phyloP scores from a whole-genome alignment of 2,113 vertebrate species.

The Cynoglossus semilaevis region DNA sequence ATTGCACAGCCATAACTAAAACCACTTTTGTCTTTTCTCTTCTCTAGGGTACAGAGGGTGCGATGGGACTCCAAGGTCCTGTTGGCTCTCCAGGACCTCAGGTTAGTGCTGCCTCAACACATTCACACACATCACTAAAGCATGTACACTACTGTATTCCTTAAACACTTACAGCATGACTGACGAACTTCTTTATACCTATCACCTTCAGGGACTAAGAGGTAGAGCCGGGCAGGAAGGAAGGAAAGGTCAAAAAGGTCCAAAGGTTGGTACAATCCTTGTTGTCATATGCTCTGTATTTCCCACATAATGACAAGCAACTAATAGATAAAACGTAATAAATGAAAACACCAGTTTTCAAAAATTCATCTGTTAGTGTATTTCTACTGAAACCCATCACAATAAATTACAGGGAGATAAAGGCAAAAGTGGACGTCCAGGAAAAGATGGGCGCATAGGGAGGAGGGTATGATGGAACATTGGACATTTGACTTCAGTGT shows the following conservation, averaged over 20 bases:
- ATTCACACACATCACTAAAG: neutral
- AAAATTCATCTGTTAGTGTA: neutral
- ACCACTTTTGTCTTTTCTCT: neutral
- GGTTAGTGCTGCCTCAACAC: conserved; percentile 55
- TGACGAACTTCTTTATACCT: neutral
- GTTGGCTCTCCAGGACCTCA: conserved; percentile 60
- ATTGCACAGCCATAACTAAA: neutral
- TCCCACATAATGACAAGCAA: too few relatives aligned
- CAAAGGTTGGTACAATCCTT: conserved; percentile 73
- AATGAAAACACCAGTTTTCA: too few relatives aligned
- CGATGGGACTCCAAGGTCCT: conserved; percentile 64
- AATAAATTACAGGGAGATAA: conserved; percentile 65
- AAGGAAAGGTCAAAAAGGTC: conserved; percentile 71
- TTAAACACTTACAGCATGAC: neutral
- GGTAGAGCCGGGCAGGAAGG: conserved; percentile 71
- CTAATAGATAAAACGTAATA: too few relatives aligned
- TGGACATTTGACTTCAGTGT: neutral
- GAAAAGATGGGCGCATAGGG: conserved; percentile 70
- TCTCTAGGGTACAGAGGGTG: conserved; percentile 67
- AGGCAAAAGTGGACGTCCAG: conserved; percentile 66
- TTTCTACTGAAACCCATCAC: neutral
- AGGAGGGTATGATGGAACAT: conserved; percentile 61
- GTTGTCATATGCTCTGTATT: too few relatives aligned
- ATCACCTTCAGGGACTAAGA: conserved; percentile 64
- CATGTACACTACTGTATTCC: neutral